Base-by-base conservation (phyloP, 2,888 invertebrate species). In the Polietes domitor region DNA sequence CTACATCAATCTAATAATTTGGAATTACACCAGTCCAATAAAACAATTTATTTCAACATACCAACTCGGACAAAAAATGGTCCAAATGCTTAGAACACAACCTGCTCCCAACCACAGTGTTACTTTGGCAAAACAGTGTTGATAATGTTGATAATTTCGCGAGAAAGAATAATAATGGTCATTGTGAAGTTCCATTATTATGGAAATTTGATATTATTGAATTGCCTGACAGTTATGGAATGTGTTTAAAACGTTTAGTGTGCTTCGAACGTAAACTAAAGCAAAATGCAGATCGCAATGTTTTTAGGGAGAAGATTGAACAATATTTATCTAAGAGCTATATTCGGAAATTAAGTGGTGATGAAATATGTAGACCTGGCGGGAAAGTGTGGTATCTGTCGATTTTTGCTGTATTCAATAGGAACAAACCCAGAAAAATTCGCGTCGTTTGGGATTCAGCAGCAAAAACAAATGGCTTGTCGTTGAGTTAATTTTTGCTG, bases 371-470 rank as follows among this genome's bases (percentile, higher is more conserved):
- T 47, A 10, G 47, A 47, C 47, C 50, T 19, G 50, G 17, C 19
- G 50, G 50, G 50, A 50, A 50, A n/a, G 84, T 43, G 87, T 89
- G 88, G 89, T 89, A 88, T 72, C 65, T 88, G 17, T 88, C 88
- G 6, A 87, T 89, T 68, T 89, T 89, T 84, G 85, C 83, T 89
- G n/a, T n/a, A n/a, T n/a, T n/a, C n/a, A n/a, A n/a, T n/a, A n/a
- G n/a, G n/a, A n/a, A n/a, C n/a, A n/a, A 89, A 63, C 87, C 86
- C 0, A 86, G 85, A 24, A 85, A 87, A 71, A 55, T 87, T 5
- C 82, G 89, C 10, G 77, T 89, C 1, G 89, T 90, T 1, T 89
- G 86, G 63, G 89, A 90, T 78, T 90, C 90, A 90, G 91, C 5
- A 70, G 3, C 81, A 5, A 61, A 61, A 61, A 24, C 61, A 85